Percentiles rank a stretch among this genome's conserved stretches.
Conservation (phyloP, 2,113 vertebrate species). For the Clupea harengus region DNA sequence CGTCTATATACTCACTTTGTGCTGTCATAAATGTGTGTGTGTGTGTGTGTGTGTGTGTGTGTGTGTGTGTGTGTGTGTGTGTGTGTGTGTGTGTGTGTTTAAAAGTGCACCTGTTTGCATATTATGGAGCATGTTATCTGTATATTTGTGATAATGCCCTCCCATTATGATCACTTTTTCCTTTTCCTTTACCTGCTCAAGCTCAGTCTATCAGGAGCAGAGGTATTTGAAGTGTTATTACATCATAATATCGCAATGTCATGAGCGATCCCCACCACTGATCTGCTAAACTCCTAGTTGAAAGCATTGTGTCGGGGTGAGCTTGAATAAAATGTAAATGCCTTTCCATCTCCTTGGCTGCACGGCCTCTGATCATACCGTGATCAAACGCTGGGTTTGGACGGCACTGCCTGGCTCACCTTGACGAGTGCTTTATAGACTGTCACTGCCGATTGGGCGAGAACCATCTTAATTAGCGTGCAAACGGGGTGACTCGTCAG, state of each 20-base stretch:
- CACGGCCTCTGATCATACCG: constrained; percentile 44
- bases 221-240: neutral
- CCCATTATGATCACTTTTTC: neutral
- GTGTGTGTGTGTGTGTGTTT: neutral
- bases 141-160: neutral
- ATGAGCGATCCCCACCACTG: neutral
- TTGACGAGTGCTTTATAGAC: constrained; percentile 46
- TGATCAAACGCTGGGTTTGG: constrained; percentile 59
- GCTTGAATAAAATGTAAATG: constrained; percentile 59
- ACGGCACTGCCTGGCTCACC: constrained; percentile 39
- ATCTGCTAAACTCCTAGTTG: constrained; percentile 14
- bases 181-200: neutral
- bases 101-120: neutral
- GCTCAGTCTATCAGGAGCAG: neutral
- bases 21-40: neutral
- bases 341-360: constrained; percentile 39
- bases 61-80: neutral
- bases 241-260: neutral
- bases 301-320: constrained; percentile 3
- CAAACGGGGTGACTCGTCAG: neutral
- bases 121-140: neutral
- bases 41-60: neutral
- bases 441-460: constrained; percentile 41
- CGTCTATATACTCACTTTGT: neutral
- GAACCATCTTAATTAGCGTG: constrained; percentile 51